Evolutionary conservation across 1,140 invertebrate species (phyloP).

Genomic region (Globodera ellingtonae): DNA sequence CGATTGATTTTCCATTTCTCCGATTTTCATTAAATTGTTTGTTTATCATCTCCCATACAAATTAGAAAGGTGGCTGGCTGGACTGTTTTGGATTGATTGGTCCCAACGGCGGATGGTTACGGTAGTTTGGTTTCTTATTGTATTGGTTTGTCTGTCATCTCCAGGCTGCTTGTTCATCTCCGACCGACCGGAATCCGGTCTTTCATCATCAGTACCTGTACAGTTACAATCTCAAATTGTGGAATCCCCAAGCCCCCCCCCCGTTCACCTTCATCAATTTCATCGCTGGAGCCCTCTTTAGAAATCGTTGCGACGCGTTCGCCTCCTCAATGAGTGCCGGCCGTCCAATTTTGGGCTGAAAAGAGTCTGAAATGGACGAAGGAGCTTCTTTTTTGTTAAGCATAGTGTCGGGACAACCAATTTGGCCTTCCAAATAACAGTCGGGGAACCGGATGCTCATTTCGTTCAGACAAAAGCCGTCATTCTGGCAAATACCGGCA

Average conservation of each 20-base stretch:
- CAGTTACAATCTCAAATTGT: background rate
- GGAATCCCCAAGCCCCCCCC: background rate
- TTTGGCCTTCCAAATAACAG: constrained; percentile 32
- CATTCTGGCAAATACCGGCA: constrained; percentile 37
- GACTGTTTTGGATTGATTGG: background rate
- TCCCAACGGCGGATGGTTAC: background rate
- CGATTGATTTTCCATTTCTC: background rate
- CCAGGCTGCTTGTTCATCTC: constrained; percentile 1
- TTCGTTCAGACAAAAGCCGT: constrained; percentile 31
- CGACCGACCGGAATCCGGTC: constrained; percentile 16
- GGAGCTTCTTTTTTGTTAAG: background rate
- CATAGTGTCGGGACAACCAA: background rate
- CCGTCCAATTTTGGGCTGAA: background rate
- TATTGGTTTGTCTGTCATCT: background rate
- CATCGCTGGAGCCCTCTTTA: constrained; percentile 27
- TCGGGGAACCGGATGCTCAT: constrained; percentile 37
- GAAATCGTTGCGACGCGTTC: background rate
- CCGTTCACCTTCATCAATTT: constrained; percentile 30
- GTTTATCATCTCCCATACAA: too few relatives aligned
- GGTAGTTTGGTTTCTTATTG: constrained; percentile 5
- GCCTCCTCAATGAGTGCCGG: background rate
- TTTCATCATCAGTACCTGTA: constrained; percentile 27
- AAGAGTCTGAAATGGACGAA: background rate
- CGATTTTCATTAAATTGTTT: too few relatives aligned
- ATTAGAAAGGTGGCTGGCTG: too few relatives aligned